Conservation (phyloP, 2,888 invertebrate species). For the Heliconius sara region DNA sequence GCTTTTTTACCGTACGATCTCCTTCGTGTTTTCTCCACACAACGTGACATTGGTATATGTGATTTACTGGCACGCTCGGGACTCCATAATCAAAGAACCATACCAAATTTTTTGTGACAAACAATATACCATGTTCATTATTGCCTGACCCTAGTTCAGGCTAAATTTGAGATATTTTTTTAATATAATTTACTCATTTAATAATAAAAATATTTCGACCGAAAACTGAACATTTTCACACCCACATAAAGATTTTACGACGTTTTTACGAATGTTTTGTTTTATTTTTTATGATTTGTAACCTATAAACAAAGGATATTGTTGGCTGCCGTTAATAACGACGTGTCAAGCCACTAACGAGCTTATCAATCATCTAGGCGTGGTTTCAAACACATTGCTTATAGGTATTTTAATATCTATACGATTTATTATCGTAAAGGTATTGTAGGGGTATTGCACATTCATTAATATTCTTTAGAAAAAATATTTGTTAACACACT, state of each 20-base stretch:
- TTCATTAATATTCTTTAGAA: no score
- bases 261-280: neutral
- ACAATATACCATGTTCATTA: no score
- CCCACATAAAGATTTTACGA: neutral
- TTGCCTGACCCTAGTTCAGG: no score
- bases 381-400: slow-evolving; percentile 16
- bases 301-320: slow-evolving; percentile 13
- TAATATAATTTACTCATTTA: neutral
- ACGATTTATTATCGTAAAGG: slow-evolving; percentile 10
- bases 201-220: neutral
- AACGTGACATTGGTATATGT: no score
- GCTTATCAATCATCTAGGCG: slow-evolving; percentile 44
- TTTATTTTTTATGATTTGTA: slow-evolving; percentile 30
- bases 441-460: no score
- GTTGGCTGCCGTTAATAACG: slow-evolving; percentile 29
- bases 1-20: no score
- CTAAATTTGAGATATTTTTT: neutral
- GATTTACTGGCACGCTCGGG: no score
- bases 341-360: slow-evolving; percentile 44
- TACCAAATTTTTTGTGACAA: no score
- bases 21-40: no score
- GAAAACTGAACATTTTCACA: neutral
- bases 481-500: no score
- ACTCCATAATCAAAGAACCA: no score
- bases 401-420: slow-evolving; percentile 16